Evolutionary conservation across 23 tunicate species (phyloP).

Genomic region (Ciona savignyi): DNA sequence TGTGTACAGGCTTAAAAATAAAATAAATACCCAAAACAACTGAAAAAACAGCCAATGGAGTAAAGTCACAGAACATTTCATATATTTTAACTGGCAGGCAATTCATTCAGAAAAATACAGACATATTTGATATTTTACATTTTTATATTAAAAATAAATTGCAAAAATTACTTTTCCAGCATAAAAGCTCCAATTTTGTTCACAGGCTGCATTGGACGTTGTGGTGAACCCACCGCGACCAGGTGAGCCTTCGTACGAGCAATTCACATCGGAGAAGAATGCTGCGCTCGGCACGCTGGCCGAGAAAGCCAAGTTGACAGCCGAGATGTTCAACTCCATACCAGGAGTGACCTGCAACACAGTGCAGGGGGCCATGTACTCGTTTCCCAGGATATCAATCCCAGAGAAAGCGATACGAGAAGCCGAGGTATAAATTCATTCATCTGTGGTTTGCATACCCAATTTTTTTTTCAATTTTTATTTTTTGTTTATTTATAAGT

Average conservation of each 20-base stretch:
- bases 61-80: too few species aligned
- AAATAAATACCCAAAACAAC: too few species aligned
- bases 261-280: slow-evolving; percentile 51
- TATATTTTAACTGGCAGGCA: too few species aligned
- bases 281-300: slow-evolving; percentile 48
- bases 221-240: slow-evolving; percentile 95
- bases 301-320: slow-evolving; percentile 74
- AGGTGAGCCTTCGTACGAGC: slow-evolving; percentile 97
- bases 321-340: slow-evolving; percentile 92
- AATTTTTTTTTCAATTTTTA: too few species aligned
- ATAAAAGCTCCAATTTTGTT: not conserved
- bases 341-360: slow-evolving; percentile 81
- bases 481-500: too few species aligned
- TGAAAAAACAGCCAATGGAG: too few species aligned
- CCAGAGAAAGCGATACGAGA: slow-evolving; percentile 79
- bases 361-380: slow-evolving; percentile 98
- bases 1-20: too few species aligned
- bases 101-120: too few species aligned
- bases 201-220: slow-evolving; percentile 75
- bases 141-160: too few species aligned
- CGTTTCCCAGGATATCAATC: slow-evolving; percentile 77
- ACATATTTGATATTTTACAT: too few species aligned
- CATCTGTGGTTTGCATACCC: not conserved
- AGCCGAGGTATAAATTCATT: slow-evolving; percentile 36
- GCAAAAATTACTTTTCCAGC: too few species aligned